Percentiles rank a stretch among this genome's conserved stretches.
Conservation (phyloP, 92 coral and sea anemone species). For the Actinostola sp. region DNA sequence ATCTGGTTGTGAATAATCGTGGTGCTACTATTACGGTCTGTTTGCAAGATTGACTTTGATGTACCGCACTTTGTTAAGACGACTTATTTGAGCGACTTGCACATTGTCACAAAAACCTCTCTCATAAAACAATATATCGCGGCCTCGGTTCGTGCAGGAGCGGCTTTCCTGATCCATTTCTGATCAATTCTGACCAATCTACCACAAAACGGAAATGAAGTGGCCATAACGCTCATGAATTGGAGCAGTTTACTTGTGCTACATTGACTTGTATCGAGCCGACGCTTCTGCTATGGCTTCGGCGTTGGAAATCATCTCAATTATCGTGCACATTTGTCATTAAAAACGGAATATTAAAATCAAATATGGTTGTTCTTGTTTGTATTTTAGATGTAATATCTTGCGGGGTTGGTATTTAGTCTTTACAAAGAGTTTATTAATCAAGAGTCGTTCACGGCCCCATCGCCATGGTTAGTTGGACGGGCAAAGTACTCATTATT, state of each 20-base stretch:
- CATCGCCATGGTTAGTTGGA: not conserved
- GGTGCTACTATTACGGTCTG: slow-evolving; percentile 28
- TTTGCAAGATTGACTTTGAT: slow-evolving; percentile 67
- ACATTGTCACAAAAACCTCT: slow-evolving; percentile 14
- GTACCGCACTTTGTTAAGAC: slow-evolving; percentile 68
- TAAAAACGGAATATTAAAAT: slow-evolving; percentile 10
- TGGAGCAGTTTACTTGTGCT: slow-evolving; percentile 21
- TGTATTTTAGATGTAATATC: slow-evolving; percentile 3
- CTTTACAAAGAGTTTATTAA: not conserved
- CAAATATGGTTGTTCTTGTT: not conserved
- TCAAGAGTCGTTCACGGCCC: not conserved
- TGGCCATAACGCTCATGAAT: slow-evolving; percentile 18
- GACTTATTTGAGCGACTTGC: slow-evolving; percentile 26
- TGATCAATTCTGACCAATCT: slow-evolving; percentile 19
- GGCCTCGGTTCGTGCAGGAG: slow-evolving; percentile 23
- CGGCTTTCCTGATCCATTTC: slow-evolving; percentile 46
- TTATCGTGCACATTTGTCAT: slow-evolving; percentile 13
- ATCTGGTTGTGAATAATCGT: slow-evolving; percentile 30
- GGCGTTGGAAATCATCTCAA: slow-evolving; percentile 25
- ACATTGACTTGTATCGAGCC: slow-evolving; percentile 26
- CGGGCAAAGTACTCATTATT: not conserved
- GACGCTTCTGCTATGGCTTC: slow-evolving; percentile 24
- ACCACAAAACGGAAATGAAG: slow-evolving; percentile 48
- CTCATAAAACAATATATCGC: slow-evolving; percentile 23
- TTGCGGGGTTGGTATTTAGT: not conserved